These are phyloP conservation scores for Cataglyphis rosenhaueri DNA, from an alignment of 2,888 invertebrate species.

Conservation along the genomic window DNA sequence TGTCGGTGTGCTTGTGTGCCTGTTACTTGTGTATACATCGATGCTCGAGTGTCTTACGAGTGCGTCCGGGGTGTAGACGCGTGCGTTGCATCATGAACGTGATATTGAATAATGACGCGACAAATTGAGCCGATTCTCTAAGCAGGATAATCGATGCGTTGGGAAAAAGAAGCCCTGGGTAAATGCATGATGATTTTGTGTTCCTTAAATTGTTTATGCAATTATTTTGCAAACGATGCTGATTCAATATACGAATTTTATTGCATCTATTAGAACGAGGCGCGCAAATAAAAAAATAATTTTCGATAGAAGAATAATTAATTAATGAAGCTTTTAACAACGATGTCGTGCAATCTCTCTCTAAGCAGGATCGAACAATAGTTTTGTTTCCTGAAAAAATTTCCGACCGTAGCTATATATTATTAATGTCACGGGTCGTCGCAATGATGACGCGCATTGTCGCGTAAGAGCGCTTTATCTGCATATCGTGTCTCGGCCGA, in stretches of 20 bases:
- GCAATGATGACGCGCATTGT: constrained; percentile 31
- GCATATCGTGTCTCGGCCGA: constrained; percentile 14
- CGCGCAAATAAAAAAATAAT: neutral
- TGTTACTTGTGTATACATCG: constrained; percentile 5
- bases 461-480: constrained; percentile 6
- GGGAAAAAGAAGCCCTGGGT: neutral
- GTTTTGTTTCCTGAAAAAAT: neutral
- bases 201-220: neutral
- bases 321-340: neutral
- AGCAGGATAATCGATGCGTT: neutral
- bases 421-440: constrained; percentile 18
- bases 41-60: constrained; percentile 40
- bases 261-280: neutral
- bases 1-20: constrained; percentile 36
- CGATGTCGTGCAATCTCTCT: neutral
- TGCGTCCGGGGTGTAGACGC: constrained; percentile 55
- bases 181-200: neutral
- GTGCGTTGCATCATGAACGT: constrained; percentile 25
- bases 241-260: neutral
- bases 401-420: neutral
- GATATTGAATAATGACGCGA: constrained; percentile 4
- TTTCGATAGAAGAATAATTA: neutral
- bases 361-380: neutral
- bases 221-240: neutral
- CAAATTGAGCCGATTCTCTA: neutral